Base-by-base conservation (phyloP, 2,113 vertebrate genomes). In the Megaceryle torquata region DNA sequence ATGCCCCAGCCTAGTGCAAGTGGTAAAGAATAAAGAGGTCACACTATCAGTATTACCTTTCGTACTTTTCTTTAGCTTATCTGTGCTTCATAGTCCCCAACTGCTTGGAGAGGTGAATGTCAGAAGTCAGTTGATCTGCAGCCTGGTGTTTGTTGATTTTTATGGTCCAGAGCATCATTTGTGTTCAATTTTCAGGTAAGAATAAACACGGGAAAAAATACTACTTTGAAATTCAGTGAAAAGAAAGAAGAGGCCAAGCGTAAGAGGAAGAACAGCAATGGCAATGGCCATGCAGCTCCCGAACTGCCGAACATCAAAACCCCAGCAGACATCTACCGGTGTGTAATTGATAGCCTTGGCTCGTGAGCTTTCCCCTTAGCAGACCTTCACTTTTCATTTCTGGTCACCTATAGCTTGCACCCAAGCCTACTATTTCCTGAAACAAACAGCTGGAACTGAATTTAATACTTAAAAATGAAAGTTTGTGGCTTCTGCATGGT, bases 181-280 rank as follows among this genome's bases (percentile, higher is more conserved):
- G 71, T 93, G 46, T 96, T 96, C 72, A 57, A 82, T 94, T 96
- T 97, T 91, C 97, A 99, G 99, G 99, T 99, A 88, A 98, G 99
- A 97, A 99, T 99, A 98, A 99, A 99, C 97, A 99, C 99, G 41
- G 99, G 99, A 48, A 99, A 99, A 97, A 99, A 99, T 97, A 99
- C 99, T 75, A 99, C 97, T 15, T 96, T 99, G 85, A 99, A 99
- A 98, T 99, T 99, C 97, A 99, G 99, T 31, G 99, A 99, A 87
- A 98, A 98, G 96, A 99, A 99, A 98, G 99, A 99, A 75, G 99
- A 99, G 93, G 99, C 99, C 51, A 99, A 99, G 94, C 98, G 98
- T 85, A 99, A 99, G 95, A 99, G 99, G 85, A 99, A 98, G 96
- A 99, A 98, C 71, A 98, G 98, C 77, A 96, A 96, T 80, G 98